phyloP scores from a whole-genome alignment of 2,113 vertebrate genomes.

The Xiphophorus hellerii region DNA sequence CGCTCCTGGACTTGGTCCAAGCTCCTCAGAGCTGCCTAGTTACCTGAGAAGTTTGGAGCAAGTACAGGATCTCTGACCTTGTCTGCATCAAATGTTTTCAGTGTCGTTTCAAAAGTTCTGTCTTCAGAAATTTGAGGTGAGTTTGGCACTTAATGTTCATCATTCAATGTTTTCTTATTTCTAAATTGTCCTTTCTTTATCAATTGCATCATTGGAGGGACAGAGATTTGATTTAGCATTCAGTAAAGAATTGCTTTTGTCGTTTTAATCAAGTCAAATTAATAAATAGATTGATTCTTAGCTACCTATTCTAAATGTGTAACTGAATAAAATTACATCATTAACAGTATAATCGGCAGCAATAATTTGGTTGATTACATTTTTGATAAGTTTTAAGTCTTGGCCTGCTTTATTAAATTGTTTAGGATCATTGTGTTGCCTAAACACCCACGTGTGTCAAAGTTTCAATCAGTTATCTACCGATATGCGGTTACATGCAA shows the following conservation, averaged over 20 bases:
- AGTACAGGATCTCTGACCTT: constrained; percentile 74
- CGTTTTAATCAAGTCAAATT: not conserved
- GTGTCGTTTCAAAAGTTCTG: not conserved
- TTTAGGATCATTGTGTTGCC: too few species aligned
- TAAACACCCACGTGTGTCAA: too few species aligned
- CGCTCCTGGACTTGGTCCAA: constrained; percentile 84
- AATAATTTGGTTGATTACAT: not conserved
- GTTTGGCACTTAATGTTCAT: not conserved
- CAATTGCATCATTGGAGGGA: not conserved
- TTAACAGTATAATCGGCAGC: not conserved
- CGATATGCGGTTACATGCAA: too few species aligned
- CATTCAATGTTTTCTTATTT: not conserved
- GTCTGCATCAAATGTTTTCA: constrained; percentile 1
- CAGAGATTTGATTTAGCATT: not conserved
- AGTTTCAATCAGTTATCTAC: too few species aligned
- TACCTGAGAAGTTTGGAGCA: constrained; percentile 81
- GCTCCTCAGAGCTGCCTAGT: constrained; percentile 77
- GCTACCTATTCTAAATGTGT: too few species aligned
- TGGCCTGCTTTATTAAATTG: too few species aligned
- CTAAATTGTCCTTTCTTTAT: not conserved
- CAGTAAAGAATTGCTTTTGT: not conserved
- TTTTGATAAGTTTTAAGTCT: too few species aligned
- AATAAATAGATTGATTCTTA: not conserved
- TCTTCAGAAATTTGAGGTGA: not conserved
- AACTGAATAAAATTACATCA: too few species aligned